Evolutionary conservation across 2,113 vertebrate genomes (phyloP), one percentile per base, ranked within the genome.

Genomic region (Phalacrocorax brasilianus): DNA sequence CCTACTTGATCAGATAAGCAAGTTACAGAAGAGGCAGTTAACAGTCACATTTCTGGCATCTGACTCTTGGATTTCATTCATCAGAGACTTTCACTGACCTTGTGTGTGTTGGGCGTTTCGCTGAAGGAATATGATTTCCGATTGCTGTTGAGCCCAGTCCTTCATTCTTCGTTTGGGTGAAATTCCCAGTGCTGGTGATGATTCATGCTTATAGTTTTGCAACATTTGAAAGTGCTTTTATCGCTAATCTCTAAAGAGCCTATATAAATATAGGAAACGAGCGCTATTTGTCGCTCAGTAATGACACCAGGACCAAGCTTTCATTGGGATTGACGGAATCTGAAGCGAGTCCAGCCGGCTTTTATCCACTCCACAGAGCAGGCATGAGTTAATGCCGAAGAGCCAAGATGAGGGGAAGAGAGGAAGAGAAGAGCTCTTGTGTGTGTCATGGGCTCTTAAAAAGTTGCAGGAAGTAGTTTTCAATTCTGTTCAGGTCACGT

Each of bases 81-180:
- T 74, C 35, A 58, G 75, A 23, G 55, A 27, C 9, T 75, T 75
- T 23, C 0, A 9, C 65, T 94, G 66, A 89, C 70, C 72, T 87
- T 7, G 16, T 33, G 32, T 4, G 0, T 8, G 6, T 62, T 80
- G 58, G 49, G 12, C 11, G 14, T 78, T 87, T 79, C 89, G 38
- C 32, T 91, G 40, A 15, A 89, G 59, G 45, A 92, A n/a, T 62
- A 66, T 20, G 8, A 47, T 89, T 85, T 85, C 45, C 5, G 3
- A 52, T 91, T 1, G 8, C 47, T 67, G 8, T 78, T 92, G 58
- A 91, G 74, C 49, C 70, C 47, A 72, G 9, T 88, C 33, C 40
- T 91, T 78, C 56, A 14, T 86, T 92, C 70, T 97, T 89, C 73
- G 15, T 83, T 72, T 80, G 45, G 21, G 21, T 84, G 70, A 91